Base-by-base conservation (phyloP, 2,113 vertebrate species). In the Lipophrys pholis region DNA sequence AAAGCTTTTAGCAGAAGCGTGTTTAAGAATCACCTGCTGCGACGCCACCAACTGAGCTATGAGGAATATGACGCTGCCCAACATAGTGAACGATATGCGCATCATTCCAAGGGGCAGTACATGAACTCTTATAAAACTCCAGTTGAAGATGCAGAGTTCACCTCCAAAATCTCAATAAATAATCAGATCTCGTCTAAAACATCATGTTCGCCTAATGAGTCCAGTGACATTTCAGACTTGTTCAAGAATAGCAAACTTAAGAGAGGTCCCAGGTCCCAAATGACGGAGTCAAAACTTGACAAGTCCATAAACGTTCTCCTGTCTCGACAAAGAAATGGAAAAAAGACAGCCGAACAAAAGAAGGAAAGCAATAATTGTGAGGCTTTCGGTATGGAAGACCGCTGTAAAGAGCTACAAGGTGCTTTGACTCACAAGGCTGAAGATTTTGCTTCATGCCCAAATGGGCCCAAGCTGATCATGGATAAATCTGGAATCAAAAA, bases 1-100 rank as follows among this genome's bases (percentile, higher is more conserved):
- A 94, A 90, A 84, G 94, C 95, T 83, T 94, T 95, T 85, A 91
- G 93, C 76, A 94, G 94, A 92, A 95, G 89, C 69, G 88, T 97
- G 93, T 95, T 98, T 85, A 95, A 93, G 90, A 97, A 97, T 85
- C 96, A 98, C 56, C 83, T 95, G 81, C 88, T 95, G 42, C 95
- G 94, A 57, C 91, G 96, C 78, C 96, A 98, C 90, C 92, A 95
- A 60, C 71, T 82, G 61, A 87, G 79, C 0, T 79, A 83, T 15
- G 80, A 89, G 39, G 87, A 91, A 67, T 82, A 90, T 8, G 66
- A 82, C 75, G 78, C 62, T 48, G 30, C 35, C 68, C 75, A 83
- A 16, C 1, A 8, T 42, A 68, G 3, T 45, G 81, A 87, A n/a
- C 79, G 41, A 81, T 73, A 59, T 6, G 65, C 76, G 70, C 80